Base-by-base conservation (phyloP, 64 coral and sea anemone species). In the Montipora capricornis region DNA sequence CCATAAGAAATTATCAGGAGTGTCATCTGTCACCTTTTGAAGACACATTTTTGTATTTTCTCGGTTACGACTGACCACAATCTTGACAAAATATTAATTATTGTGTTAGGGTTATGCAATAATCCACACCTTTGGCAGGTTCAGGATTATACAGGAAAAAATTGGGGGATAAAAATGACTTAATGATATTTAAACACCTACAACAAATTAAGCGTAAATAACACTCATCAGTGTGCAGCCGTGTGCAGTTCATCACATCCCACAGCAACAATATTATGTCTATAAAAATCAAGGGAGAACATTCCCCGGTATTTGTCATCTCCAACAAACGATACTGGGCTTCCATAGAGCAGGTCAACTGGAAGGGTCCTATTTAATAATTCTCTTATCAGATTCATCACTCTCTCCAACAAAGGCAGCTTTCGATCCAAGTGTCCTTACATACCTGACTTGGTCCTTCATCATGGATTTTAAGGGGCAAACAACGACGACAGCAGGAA, bases 1-100 rank as follows among this genome's bases (percentile, higher is more conserved):
- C 87, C 87, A 89, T n/a, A 16, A 22, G 44, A 89, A 89, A 89
- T 89, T 55, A 0, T 55, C n/a, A 16, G 46, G 26, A 47, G 78
- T 90, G 13, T 90, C 75, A 64, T 66, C 76, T 49, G 51, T 79
- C 5, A 90, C 70, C 62, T 88, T 60, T 79, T 58, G 9, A 46
- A 78, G 10, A 79, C 26, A 49, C 13, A 91, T 60, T 53, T 82
- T 82, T 47, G 82, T 71, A 60, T 82, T 82, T 1, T 64, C 17
- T 73, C 79, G 71, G 46, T 91, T 47, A 20, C 52, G 88, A 55
- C n/a, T 78, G 2, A 53, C n/a, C 20, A 76, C 60, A 66, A 90
- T 79, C 48, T 62, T 13, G 17, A 62, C 37, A 4, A 55, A 26
- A 26, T 26, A 26, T 26, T 26, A 26, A 26, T 0, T 26, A 26